Evolutionary conservation across 30 jellyfish, hydroid and myxozoan species (phyloP).

Genomic region (Turritopsis rubra): DNA sequence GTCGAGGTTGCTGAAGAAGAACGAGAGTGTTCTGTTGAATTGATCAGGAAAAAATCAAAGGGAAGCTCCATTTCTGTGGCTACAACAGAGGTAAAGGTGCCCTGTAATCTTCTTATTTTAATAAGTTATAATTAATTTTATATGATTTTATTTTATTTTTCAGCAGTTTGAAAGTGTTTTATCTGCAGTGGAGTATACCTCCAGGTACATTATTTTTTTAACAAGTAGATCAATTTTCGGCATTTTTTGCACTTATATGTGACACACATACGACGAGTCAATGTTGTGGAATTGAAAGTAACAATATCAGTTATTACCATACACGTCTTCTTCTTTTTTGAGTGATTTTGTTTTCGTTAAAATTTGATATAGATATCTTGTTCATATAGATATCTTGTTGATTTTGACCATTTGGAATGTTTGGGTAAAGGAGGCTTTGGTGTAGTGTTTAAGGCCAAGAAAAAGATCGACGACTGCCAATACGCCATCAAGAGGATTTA

Average conservation of each 20-base stretch:
- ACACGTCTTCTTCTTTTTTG: not conserved
- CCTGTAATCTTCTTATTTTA: not conserved
- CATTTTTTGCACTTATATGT: not conserved
- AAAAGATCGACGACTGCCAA: slow-evolving; percentile 86
- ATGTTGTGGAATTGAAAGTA: too few relatives aligned
- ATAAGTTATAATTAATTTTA: not conserved
- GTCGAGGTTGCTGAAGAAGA: not conserved
- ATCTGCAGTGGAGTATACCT: slow-evolving; percentile 4
- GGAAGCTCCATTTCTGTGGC: slow-evolving; percentile 12
- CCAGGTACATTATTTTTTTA: not conserved
- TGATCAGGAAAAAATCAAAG: not conserved
- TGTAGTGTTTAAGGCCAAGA: slow-evolving; percentile 86
- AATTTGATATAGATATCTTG: not conserved
- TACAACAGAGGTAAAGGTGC: not conserved
- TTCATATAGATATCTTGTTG: slow-evolving; percentile 53
- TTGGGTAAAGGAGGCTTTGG: slow-evolving; percentile 99
- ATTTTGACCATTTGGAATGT: slow-evolving; percentile 79
- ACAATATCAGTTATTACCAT: too few relatives aligned
- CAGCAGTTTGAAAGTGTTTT: not conserved
- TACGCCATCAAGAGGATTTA: slow-evolving; percentile 95
- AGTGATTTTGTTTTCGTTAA: not conserved
- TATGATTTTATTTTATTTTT: not conserved
- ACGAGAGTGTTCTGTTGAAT: not conserved
- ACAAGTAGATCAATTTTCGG: not conserved
- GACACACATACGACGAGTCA: not conserved